A percentile compares a stretch with the other conserved stretches of the same genome.
These are phyloP conservation scores for Dryomyza anilis DNA, from an alignment of 2,888 invertebrate species.

Conservation along the genomic window DNA sequence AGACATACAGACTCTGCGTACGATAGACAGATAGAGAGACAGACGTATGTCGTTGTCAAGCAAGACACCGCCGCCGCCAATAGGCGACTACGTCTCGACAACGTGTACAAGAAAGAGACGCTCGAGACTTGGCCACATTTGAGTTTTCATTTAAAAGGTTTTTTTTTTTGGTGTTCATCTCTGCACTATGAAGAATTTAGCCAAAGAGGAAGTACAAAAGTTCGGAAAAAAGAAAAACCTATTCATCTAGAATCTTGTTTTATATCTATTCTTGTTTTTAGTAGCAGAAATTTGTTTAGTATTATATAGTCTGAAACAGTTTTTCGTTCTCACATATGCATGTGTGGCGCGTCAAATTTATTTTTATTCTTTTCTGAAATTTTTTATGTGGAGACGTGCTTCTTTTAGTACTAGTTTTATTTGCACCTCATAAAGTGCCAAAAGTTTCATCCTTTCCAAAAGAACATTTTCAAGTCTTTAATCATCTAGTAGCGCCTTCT, in stretches of 20 bases:
- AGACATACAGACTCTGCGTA: not conserved
- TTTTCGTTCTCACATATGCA: constrained; percentile 5
- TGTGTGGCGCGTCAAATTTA: not conserved
- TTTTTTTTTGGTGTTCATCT: not conserved
- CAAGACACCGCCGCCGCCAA: not conserved
- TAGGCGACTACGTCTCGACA: too few species aligned
- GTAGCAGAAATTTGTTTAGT: not conserved
- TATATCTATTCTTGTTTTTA: not conserved
- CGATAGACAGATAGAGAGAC: not conserved
- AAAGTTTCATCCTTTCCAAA: not conserved
- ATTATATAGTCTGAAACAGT: not conserved
- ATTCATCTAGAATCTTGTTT: not conserved
- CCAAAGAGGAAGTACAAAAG: not conserved
- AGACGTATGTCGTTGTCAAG: constrained; percentile 4
- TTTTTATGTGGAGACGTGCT: not conserved
- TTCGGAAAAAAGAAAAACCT: not conserved
- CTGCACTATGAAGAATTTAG: not conserved
- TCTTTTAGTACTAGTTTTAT: not conserved
- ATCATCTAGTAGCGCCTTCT: too few species aligned
- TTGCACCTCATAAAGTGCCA: constrained; percentile 1
- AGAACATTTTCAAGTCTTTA: constrained; percentile 1
- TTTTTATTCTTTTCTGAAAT: not conserved
- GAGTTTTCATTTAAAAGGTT: not conserved
- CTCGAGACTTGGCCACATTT: not conserved
- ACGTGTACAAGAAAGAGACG: too few species aligned